phyloP scores from a whole-genome alignment of 2,113 vertebrate genomes.

The Pelmatolapia mariae region DNA sequence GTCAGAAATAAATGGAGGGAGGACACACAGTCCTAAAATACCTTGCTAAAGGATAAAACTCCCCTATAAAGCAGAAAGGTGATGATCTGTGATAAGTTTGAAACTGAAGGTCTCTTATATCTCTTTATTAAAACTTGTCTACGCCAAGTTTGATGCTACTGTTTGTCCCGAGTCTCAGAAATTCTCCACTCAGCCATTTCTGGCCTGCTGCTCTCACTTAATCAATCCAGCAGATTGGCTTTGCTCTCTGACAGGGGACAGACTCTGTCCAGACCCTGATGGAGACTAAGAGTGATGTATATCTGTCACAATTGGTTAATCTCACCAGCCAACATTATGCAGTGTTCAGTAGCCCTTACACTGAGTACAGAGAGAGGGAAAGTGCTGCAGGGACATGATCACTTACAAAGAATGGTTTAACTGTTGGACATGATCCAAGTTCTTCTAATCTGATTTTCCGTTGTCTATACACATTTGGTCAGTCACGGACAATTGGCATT shows the following conservation, averaged over 20 bases:
- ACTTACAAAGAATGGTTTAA: conserved; percentile 14
- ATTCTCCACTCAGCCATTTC: conserved; percentile 63
- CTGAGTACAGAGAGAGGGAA: conserved; percentile 8
- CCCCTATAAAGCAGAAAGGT: conserved; percentile 36
- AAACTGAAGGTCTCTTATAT: conserved; percentile 30
- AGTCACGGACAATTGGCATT: not conserved
- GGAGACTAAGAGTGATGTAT: conserved; percentile 64
- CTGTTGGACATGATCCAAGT: conserved; percentile 25
- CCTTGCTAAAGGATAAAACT: conserved; percentile 3
- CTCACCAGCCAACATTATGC: conserved; percentile 49
- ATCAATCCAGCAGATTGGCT: conserved; percentile 68
- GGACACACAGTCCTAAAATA: not conserved
- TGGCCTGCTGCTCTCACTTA: conserved; percentile 56
- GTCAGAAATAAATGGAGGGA: not conserved
- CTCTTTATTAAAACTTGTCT: conserved; percentile 16
- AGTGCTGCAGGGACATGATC: conserved; percentile 8
- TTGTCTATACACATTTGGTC: conserved; percentile 25
- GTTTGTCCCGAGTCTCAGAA: conserved; percentile 33
- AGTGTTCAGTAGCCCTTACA: conserved; percentile 49
- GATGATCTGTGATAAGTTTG: conserved; percentile 49
- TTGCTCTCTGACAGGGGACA: conserved; percentile 63
- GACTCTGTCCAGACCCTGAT: conserved; percentile 64
- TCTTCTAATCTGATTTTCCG: conserved; percentile 29
- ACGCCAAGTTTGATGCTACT: conserved; percentile 18
- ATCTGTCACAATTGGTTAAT: conserved; percentile 64